Percentiles rank a stretch among this genome's conserved stretches.
Conservation (phyloP, 2,797 vertebrate species). For the Amphiprion clarkii region DNA sequence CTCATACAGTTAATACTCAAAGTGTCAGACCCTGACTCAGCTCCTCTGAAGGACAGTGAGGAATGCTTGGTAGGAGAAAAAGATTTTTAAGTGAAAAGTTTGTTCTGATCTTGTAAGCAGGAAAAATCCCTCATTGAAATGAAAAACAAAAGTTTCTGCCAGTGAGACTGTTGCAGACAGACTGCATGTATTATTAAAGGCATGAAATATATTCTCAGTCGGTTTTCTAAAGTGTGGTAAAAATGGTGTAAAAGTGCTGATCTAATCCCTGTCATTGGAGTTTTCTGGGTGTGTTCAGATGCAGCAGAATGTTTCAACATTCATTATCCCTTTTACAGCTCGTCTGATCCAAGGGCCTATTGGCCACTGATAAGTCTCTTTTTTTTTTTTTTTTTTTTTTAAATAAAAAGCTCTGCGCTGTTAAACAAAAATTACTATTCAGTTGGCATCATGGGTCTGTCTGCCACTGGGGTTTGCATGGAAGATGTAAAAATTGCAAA, state of each 20-base stretch:
- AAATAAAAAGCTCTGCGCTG: conserved; percentile 36
- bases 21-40: conserved; percentile 45
- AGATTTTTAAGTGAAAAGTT: conserved; percentile 35
- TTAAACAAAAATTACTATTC: conserved; percentile 36
- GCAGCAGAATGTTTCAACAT: conserved; percentile 53
- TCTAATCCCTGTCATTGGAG: conserved; percentile 44
- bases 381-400: conserved; percentile 40
- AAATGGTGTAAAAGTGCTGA: conserved; percentile 49
- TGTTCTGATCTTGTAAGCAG: conserved; percentile 25
- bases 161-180: conserved; percentile 25
- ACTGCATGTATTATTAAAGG: conserved; percentile 35
- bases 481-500: conserved; percentile 14
- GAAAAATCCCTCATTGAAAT: conserved; percentile 33
- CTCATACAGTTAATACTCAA: conserved; percentile 30
- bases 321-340: conserved; percentile 39
- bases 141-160: conserved; percentile 46
- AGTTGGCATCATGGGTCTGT: conserved; percentile 6
- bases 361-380: conserved; percentile 33
- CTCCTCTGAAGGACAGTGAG: conserved; percentile 18
- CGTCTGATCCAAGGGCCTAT: conserved; percentile 30
- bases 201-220: conserved; percentile 22
- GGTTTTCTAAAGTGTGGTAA: conserved; percentile 35
- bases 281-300: conserved; percentile 44
- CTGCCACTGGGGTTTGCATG: conserved; percentile 16
- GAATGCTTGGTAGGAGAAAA: conserved; percentile 9